Percentiles rank a stretch among this genome's conserved stretches.
Evolutionary conservation across 2,113 vertebrate genomes (phyloP).

Genomic region (Nothobranchius kuhntae): DNA sequence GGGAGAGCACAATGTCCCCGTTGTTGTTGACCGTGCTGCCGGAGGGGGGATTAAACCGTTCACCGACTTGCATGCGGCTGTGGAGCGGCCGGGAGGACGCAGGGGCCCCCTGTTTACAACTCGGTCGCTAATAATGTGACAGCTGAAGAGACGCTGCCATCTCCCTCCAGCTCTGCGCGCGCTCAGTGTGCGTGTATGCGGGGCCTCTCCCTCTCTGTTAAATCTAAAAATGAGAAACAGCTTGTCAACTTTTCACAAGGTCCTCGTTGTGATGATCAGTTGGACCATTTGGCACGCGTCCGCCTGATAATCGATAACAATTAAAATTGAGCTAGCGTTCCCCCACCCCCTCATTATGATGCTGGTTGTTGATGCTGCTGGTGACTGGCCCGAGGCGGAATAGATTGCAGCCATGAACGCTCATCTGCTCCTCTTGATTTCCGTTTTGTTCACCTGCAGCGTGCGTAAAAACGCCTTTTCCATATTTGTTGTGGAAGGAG

Average conservation of each 20-base stretch:
- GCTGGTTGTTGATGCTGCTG: constrained; percentile 29
- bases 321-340: constrained; percentile 49
- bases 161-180: constrained; percentile 42
- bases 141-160: constrained; percentile 81
- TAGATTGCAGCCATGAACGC: constrained; percentile 20
- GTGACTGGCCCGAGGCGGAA: constrained; percentile 26
- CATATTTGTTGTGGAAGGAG: background rate
- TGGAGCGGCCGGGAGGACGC: constrained; percentile 81
- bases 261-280: constrained; percentile 40
- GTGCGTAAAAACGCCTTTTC: constrained; percentile 35
- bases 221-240: constrained; percentile 20
- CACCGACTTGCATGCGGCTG: constrained; percentile 87
- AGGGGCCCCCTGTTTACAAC: constrained; percentile 88
- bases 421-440: constrained; percentile 28
- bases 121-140: constrained; percentile 90
- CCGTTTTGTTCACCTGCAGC: constrained; percentile 34
- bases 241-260: constrained; percentile 27
- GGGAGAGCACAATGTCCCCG: constrained; percentile 84
- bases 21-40: constrained; percentile 85
- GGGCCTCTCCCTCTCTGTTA: background rate
- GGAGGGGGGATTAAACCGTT: constrained; percentile 84
- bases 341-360: constrained; percentile 7
- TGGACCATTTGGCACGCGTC: constrained; percentile 60
- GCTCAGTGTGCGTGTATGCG: background rate
- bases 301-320: constrained; percentile 58